Conservation (phyloP, 2,888 invertebrate genomes). For the Slavum lentiscoides region DNA sequence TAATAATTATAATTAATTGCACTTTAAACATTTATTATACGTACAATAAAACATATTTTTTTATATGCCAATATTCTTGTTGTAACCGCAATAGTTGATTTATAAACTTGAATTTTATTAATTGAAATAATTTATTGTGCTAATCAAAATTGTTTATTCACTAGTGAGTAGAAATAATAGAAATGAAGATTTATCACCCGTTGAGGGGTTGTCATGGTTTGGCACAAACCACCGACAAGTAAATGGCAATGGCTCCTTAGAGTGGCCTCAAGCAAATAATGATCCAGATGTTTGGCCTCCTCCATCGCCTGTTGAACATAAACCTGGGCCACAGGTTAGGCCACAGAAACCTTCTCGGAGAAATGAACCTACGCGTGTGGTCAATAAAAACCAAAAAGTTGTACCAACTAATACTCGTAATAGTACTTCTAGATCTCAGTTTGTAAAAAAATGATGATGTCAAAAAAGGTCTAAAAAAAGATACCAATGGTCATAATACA, state of each 20-base stretch:
- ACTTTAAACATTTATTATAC: too few relatives aligned
- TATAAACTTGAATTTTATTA: too few relatives aligned
- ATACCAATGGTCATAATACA: conserved; percentile 54
- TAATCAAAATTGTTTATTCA: not conserved
- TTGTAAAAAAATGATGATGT: conserved; percentile 53
- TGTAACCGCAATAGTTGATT: too few relatives aligned
- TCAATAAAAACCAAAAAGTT: conserved; percentile 52
- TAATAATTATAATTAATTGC: not conserved
- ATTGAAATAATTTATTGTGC: conserved; percentile 6
- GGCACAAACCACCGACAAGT: conserved; percentile 39
- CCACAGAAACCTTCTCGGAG: conserved; percentile 46
- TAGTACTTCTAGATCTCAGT: conserved; percentile 52
- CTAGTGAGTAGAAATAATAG: conserved; percentile 47
- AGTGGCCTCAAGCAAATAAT: conserved; percentile 64
- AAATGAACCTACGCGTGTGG: conserved; percentile 53
- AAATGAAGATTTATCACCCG: conserved; percentile 45
- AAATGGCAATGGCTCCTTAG: conserved; percentile 55
- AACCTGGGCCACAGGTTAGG: conserved; percentile 51
- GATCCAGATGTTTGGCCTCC: conserved; percentile 88
- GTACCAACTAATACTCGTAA: conserved; percentile 51
- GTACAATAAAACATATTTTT: too few relatives aligned
- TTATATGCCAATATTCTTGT: too few relatives aligned
- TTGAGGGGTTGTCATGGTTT: conserved; percentile 48
- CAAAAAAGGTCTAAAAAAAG: conserved; percentile 56
- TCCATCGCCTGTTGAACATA: conserved; percentile 78